phyloP scores from a whole-genome alignment of 2,113 vertebrate genomes.

The Pardalotus punctatus region DNA sequence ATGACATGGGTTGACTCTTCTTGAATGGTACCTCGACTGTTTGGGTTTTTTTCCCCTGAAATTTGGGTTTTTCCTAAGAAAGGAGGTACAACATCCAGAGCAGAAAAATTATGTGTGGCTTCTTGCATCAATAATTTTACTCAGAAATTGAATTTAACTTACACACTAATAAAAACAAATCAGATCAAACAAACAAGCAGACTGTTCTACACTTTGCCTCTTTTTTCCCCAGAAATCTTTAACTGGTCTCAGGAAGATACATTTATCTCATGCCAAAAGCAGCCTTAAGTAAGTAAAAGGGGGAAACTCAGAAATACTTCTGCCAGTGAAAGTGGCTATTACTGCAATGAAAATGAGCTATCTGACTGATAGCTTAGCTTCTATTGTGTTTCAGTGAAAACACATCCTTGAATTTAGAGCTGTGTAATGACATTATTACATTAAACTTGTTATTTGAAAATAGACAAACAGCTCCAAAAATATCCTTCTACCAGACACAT shows the following conservation, averaged over 20 bases:
- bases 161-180: background rate
- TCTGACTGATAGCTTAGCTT: conserved; percentile 19
- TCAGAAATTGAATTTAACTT: background rate
- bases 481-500: background rate
- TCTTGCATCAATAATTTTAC: background rate
- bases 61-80: background rate
- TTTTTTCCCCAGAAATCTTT: background rate
- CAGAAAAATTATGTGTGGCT: background rate
- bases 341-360: conserved; percentile 5
- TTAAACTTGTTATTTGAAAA: conserved; percentile 35
- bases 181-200: background rate
- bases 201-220: background rate
- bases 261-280: background rate
- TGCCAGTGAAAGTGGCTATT: background rate
- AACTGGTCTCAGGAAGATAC: background rate
- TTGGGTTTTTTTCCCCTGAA: background rate
- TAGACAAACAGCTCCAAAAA: conserved; percentile 20
- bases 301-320: background rate
- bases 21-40: background rate
- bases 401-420: background rate
- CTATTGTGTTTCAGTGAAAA: conserved; percentile 30
- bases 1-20: background rate
- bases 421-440: background rate
- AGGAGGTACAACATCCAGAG: background rate
- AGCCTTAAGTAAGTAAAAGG: background rate